Conservation (phyloP, 2,888 invertebrate genomes). For the Macrophya alboannulata region DNA sequence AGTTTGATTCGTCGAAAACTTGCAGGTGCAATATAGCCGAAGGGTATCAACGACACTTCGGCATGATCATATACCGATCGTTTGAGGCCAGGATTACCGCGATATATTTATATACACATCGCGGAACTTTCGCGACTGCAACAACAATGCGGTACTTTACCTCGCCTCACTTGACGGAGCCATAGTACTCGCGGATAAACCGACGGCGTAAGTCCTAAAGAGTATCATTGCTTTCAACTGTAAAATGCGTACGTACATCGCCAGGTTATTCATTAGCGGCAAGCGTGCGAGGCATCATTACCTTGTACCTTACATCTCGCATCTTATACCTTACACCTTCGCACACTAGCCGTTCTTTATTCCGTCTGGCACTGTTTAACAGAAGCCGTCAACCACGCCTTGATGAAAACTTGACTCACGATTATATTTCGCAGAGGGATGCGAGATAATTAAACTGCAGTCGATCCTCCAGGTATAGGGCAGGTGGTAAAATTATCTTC, state of each 20-base stretch:
- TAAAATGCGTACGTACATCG: neutral
- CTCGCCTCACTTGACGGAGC: neutral
- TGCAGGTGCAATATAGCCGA: neutral
- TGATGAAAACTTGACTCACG: constrained; percentile 21
- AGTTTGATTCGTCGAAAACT: neutral
- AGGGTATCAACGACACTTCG: neutral
- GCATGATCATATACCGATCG: neutral
- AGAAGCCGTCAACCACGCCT: constrained; percentile 34
- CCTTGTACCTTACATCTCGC: neutral
- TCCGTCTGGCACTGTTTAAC: neutral
- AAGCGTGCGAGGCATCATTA: constrained; percentile 51
- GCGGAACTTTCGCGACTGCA: neutral
- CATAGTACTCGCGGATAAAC: neutral
- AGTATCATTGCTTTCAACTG: constrained; percentile 27
- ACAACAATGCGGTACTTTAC: neutral
- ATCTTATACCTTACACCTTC: neutral
- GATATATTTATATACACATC: neutral
- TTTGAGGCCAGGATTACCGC: neutral
- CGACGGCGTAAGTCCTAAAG: constrained; percentile 27
- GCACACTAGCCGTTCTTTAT: neutral
- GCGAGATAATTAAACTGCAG: constrained; percentile 11
- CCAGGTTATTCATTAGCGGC: constrained; percentile 39
- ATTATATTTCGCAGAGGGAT: constrained; percentile 18
- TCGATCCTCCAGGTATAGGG: neutral
- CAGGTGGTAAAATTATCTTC: constrained; percentile 50